Conservation (phyloP, 2,888 invertebrate species). For the Amiota mariae region DNA sequence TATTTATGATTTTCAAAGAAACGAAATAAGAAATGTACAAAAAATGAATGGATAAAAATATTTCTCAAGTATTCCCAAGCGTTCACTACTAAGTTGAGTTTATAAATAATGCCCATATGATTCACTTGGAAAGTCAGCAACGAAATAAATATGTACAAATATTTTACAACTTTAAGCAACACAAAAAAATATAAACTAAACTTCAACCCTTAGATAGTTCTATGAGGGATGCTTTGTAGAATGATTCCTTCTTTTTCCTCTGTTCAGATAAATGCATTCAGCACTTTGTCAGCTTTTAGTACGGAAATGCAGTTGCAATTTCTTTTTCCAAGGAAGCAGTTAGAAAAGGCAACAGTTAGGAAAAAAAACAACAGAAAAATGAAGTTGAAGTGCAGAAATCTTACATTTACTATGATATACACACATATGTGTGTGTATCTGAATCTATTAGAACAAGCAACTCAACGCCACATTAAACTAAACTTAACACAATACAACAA, state of each 20-base stretch:
- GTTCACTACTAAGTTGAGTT: not conserved
- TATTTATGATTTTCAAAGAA: constrained; percentile 5
- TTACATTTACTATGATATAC: not conserved
- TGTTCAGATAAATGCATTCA: constrained; percentile 57
- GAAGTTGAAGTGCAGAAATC: not conserved
- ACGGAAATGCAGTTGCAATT: constrained; percentile 60
- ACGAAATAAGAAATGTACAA: not conserved
- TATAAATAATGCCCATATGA: constrained; percentile 16
- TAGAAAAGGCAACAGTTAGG: not conserved
- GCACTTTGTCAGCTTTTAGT: constrained; percentile 65
- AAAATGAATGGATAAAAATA: not conserved
- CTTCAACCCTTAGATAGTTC: not conserved
- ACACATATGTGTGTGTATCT: not conserved
- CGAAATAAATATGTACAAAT: constrained; percentile 27
- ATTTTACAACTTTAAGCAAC: constrained; percentile 5
- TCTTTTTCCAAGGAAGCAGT: constrained; percentile 34
- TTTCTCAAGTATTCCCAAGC: not conserved
- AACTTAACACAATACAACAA: not conserved
- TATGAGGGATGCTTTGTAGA: not conserved
- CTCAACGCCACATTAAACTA: not conserved
- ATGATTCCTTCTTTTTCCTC: not conserved
- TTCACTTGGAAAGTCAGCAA: constrained; percentile 5
- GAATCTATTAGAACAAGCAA: not conserved
- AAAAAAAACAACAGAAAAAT: not conserved
- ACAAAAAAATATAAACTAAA: no score